These are phyloP conservation scores for Rotaria socialis DNA, from an alignment of 2,888 invertebrate species.

Conservation along the genomic window DNA sequence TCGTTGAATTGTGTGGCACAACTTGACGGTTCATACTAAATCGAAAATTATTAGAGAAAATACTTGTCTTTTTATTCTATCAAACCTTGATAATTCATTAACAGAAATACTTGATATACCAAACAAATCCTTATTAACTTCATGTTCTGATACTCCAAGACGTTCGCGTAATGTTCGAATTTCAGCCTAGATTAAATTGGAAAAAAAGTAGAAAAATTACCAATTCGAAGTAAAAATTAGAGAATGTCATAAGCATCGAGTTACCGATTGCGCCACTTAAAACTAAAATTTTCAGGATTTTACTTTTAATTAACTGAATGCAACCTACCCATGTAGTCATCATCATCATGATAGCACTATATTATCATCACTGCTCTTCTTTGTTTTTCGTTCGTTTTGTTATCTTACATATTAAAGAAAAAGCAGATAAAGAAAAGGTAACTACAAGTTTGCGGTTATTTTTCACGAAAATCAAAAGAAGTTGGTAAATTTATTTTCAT, in stretches of 20 bases:
- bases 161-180: slow-evolving; percentile 35
- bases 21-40: slow-evolving; percentile 10
- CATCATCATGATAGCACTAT: not conserved
- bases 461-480: too few species aligned
- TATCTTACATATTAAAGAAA: too few species aligned
- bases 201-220: not conserved
- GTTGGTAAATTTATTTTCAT: too few species aligned
- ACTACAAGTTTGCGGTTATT: too few species aligned
- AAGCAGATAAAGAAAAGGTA: too few species aligned
- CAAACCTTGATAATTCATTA: slow-evolving; percentile 6
- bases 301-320: not conserved
- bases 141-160: slow-evolving; percentile 18
- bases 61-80: too few species aligned
- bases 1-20: slow-evolving; percentile 8
- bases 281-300: too few species aligned
- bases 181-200: not conserved
- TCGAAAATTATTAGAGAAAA: not conserved
- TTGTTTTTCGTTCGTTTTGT: too few species aligned
- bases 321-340: not conserved
- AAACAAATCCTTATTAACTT: not conserved
- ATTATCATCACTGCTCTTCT: too few species aligned
- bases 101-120: not conserved
- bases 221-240: too few species aligned
- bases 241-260: too few species aligned
- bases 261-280: too few species aligned